A percentile compares a stretch with the other conserved stretches of the same genome.
These are phyloP conservation scores for Lagocephalus sceleratus DNA, from an alignment of 2,797 vertebrate species.

Conservation along the genomic window DNA sequence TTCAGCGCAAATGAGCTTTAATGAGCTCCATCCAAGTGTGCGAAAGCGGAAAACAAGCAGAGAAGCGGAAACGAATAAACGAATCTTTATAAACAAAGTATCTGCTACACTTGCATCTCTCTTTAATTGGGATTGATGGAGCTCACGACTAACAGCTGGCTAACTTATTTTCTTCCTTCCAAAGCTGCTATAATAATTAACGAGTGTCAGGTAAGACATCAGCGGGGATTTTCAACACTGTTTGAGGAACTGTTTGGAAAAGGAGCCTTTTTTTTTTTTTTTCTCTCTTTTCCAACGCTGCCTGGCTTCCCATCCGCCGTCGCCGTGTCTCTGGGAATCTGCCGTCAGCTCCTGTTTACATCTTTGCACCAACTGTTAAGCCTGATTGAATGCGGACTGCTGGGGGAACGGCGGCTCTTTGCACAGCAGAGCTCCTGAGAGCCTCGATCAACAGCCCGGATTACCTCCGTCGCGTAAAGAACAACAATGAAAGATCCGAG, in stretches of 20 bases:
- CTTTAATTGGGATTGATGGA: conserved; percentile 38
- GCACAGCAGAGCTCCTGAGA: no score
- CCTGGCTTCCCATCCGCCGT: conserved; percentile 51
- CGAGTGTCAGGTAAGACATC: conserved; percentile 15
- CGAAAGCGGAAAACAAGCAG: conserved; percentile 1
- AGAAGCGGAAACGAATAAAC: conserved; percentile 15
- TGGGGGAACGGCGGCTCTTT: conserved; percentile 1
- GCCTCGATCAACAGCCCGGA: no score
- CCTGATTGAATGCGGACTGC: conserved; percentile 34
- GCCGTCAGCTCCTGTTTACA: conserved; percentile 33
- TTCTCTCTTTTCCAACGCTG: conserved; percentile 25
- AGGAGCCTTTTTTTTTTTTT: conserved; percentile 20
- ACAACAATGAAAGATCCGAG: no score
- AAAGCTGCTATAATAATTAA: conserved; percentile 40
- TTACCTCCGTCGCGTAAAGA: no score
- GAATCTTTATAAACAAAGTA: conserved; percentile 14
- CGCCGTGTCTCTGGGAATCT: conserved; percentile 28
- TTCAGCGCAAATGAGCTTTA: no score
- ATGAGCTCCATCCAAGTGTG: conserved; percentile 26
- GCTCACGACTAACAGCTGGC: conserved; percentile 5
- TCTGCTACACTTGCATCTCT: conserved; percentile 15
- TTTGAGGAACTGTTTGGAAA: conserved; percentile 7
- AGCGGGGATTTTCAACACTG: conserved; percentile 4
- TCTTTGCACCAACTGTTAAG: conserved; percentile 32
- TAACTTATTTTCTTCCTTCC: not conserved